Conservation (phyloP, 2,888 invertebrate species). For the Criorhina ranunculi region DNA sequence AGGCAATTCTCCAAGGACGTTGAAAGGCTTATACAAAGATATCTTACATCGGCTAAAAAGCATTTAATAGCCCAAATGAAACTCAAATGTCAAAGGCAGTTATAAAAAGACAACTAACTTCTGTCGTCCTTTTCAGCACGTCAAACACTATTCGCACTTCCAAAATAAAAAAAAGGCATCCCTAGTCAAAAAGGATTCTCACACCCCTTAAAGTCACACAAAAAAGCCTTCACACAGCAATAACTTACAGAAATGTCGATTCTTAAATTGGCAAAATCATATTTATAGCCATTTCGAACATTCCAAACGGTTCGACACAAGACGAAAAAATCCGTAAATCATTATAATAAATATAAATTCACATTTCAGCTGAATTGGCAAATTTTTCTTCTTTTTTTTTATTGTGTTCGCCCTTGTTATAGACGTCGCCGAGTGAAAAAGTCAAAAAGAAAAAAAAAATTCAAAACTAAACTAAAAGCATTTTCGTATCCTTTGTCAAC, state of each 20-base stretch:
- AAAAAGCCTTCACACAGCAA: constrained; percentile 57
- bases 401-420: constrained; percentile 56
- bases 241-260: constrained; percentile 72
- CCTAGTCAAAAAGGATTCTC: not conserved
- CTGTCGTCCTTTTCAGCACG: not conserved
- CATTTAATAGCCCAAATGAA: too few species aligned
- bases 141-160: not conserved
- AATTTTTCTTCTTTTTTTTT: constrained; percentile 47
- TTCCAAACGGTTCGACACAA: constrained; percentile 38
- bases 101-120: not conserved
- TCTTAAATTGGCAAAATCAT: constrained; percentile 74
- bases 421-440: constrained; percentile 22
- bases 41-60: too few species aligned
- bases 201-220: constrained; percentile 5
- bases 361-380: constrained; percentile 75
- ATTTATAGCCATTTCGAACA: constrained; percentile 72
- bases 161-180: not conserved
- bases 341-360: constrained; percentile 76
- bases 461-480: constrained; percentile 75
- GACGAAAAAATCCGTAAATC: constrained; percentile 67
- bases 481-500: constrained; percentile 76
- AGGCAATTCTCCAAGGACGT: too few species aligned
- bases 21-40: too few species aligned
- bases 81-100: too few species aligned
- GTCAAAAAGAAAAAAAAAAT: constrained; percentile 15